Conservation (phyloP, 2,888 invertebrate species). For the Iphiclides podalirius region DNA sequence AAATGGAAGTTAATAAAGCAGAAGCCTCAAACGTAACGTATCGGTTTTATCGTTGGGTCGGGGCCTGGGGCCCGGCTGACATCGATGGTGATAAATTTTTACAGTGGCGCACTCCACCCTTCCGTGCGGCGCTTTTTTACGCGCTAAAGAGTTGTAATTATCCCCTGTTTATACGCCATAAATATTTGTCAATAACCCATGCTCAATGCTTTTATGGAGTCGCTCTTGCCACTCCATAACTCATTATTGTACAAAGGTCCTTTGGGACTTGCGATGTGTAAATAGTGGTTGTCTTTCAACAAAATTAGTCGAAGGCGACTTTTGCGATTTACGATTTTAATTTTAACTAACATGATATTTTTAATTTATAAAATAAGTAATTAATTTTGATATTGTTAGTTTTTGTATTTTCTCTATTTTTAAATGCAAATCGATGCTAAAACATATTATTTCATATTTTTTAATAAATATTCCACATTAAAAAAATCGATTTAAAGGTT, state of each 20-base stretch:
- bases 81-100: slow-evolving; percentile 69
- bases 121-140: slow-evolving; percentile 67
- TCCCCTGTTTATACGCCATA: slow-evolving; percentile 77
- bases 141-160: slow-evolving; percentile 79
- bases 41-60: slow-evolving; percentile 34
- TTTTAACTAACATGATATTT: no score
- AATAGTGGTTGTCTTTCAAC: neutral
- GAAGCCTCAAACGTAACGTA: slow-evolving; percentile 21
- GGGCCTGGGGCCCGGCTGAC: slow-evolving; percentile 56
- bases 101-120: slow-evolving; percentile 57
- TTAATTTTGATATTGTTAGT: no score
- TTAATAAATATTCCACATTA: no score
- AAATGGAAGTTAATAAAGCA: slow-evolving; percentile 7
- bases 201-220: slow-evolving; percentile 75
- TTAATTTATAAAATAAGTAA: no score
- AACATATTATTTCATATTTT: no score
- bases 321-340: slow-evolving; percentile 4
- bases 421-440: no score
- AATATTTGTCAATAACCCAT: slow-evolving; percentile 79
- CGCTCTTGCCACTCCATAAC: slow-evolving; percentile 67
- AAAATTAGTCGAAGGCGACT: slow-evolving; percentile 30
- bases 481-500: no score
- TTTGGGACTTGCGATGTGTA: slow-evolving; percentile 45
- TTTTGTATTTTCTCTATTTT: no score
- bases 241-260: slow-evolving; percentile 69